These are phyloP conservation scores for Zoanthus sociatus DNA, from an alignment of 92 coral and sea anemone species.

Conservation along the genomic window DNA sequence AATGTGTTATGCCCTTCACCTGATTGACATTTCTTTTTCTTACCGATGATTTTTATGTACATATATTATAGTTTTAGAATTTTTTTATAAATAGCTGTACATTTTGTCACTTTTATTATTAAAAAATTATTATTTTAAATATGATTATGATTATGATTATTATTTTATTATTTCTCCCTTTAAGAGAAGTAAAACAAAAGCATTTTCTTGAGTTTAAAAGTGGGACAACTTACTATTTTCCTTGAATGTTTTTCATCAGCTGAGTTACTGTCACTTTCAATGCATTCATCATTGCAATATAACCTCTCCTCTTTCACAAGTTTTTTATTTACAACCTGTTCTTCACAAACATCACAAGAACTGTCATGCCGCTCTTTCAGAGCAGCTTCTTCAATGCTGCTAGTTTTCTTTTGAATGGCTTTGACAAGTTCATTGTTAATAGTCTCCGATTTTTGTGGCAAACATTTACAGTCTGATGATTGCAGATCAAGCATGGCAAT, in stretches of 20 bases:
- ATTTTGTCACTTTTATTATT: too few relatives aligned
- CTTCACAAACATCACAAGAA: slow-evolving; percentile 74
- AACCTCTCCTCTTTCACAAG: slow-evolving; percentile 62
- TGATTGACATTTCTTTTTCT: too few relatives aligned
- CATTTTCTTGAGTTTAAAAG: too few relatives aligned
- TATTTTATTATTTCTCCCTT: too few relatives aligned
- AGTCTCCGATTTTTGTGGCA: not conserved
- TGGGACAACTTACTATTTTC: not conserved
- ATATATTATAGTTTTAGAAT: too few relatives aligned
- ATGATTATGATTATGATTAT: too few relatives aligned
- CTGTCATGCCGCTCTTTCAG: not conserved
- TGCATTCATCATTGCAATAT: slow-evolving; percentile 81
- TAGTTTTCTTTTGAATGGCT: not conserved
- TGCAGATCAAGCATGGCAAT: not conserved
- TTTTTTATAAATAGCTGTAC: too few relatives aligned
- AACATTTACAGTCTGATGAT: not conserved
- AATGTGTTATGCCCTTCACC: too few relatives aligned
- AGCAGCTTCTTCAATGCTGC: not conserved
- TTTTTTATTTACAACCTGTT: slow-evolving; percentile 65
- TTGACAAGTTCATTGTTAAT: not conserved
- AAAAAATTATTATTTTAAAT: too few relatives aligned
- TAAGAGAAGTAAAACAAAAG: too few relatives aligned
- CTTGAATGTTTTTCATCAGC: not conserved
- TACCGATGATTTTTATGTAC: too few relatives aligned
- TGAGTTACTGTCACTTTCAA: slow-evolving; percentile 41